Evolutionary conservation across 2,888 invertebrate genomes (phyloP).

Genomic region (Automeris io): DNA sequence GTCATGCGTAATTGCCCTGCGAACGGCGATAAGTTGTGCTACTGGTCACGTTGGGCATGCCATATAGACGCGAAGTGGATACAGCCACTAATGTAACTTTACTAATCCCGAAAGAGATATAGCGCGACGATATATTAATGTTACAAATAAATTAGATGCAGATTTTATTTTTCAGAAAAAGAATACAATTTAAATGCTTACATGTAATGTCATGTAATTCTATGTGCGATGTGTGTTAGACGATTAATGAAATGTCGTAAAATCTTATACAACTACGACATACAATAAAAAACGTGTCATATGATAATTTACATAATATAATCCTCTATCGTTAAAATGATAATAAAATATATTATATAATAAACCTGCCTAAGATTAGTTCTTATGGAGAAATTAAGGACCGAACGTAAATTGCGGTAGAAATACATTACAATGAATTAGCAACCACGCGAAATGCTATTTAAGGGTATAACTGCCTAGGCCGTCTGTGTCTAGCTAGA

Average conservation of each 20-base stretch:
- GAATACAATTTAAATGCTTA: no score
- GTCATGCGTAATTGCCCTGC: no score
- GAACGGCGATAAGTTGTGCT: no score
- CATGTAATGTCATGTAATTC: no score
- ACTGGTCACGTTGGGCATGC: no score
- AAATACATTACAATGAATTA: neutral
- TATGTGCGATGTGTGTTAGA: no score
- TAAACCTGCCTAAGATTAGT: constrained; percentile 5
- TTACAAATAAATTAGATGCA: neutral
- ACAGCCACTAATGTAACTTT: no score
- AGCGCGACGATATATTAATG: no score
- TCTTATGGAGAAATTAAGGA: constrained; percentile 1
- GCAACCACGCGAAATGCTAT: neutral
- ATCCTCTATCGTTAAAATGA: neutral
- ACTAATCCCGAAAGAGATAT: no score
- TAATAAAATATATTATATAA: constrained; percentile 8
- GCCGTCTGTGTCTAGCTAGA: neutral
- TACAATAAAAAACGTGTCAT: constrained; percentile 2
- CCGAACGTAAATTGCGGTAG: neutral
- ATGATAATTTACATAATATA: constrained; percentile 8
- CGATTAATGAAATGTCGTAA: neutral
- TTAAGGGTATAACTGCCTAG: neutral
- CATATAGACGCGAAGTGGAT: no score
- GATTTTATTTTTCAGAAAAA: no score
- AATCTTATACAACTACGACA: neutral